Base-by-base conservation (phyloP, 2,113 vertebrate species). In the Esox niger region DNA sequence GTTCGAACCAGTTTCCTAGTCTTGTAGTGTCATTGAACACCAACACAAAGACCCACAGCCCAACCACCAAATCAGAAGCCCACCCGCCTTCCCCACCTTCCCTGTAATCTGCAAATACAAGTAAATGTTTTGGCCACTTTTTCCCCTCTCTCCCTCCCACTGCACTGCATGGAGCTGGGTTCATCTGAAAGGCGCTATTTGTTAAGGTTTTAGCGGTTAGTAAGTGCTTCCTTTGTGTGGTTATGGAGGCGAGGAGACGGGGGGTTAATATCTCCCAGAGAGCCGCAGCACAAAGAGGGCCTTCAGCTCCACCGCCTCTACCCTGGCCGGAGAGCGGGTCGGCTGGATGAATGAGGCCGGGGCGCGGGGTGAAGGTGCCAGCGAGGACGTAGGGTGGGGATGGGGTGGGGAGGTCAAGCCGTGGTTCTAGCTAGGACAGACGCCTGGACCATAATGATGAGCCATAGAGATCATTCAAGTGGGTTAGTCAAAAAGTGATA, bases 161-260 rank as follows among this genome's bases (percentile, higher is more conserved):
- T 57, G 72, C 77, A 73, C 80, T 52, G 66, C 82, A 86, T 75
- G 80, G 86, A 82, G 74, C 84, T 79, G 81, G 84, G 85, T 84
- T 87, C 81, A 81, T 84, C 85, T 91, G 85, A 90, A 90, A 89
- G 86, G 79, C 84, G 61, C 71, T 87, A 85, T 90, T 89, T 92
- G 86, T 89, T 89, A 88, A 89, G 79, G 84, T 86, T 90, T 89
- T 90, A 89, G 89, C 76, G 78, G 85, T 88, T 89, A 82, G 85
- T 90, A 90, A 92, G 89, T 89, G 84, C 86, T 88, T 88, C 84
- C 88, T 89, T 91, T 91, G 85, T 92, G 87, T 80, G 81, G 86
- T 77, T 77, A 60, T 46, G 77, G 71, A 80, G 38, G 82, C 74
- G 56, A 33, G 71, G 79, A 84, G 84, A 82, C 77, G 78, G 87